Evolutionary conservation across 2,888 invertebrate species (phyloP).

Genomic region (Nemotelus nigrinus): DNA sequence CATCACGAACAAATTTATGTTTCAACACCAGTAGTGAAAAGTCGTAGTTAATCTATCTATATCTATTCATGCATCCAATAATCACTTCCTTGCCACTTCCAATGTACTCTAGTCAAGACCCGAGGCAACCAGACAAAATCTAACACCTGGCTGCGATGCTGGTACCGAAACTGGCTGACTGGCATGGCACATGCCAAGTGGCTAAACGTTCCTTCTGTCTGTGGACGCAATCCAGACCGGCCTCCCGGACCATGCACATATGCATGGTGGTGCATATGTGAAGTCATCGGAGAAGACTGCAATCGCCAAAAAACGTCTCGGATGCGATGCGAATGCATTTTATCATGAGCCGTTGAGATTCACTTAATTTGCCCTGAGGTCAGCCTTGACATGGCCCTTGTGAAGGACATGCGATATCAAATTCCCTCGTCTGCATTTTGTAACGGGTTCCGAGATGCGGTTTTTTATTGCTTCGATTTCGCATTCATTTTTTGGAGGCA

Average conservation of each 20-base stretch:
- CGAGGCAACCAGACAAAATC: background rate
- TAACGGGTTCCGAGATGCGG: background rate
- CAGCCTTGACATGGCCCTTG: constrained; percentile 43
- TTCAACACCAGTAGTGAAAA: no score
- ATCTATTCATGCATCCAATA: background rate
- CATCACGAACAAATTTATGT: no score
- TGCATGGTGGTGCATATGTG: background rate
- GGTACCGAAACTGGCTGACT: no score
- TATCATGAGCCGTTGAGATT: constrained; percentile 43
- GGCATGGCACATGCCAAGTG: no score
- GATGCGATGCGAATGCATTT: constrained; percentile 32
- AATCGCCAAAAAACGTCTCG: constrained; percentile 24
- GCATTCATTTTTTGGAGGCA: background rate
- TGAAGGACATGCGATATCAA: constrained; percentile 7
- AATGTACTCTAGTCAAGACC: background rate
- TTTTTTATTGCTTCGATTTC: constrained; percentile 1
- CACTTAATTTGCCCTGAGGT: constrained; percentile 43
- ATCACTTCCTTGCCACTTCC: constrained; percentile 15
- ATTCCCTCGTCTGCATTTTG: constrained; percentile 40
- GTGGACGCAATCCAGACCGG: no score
- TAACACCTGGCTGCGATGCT: constrained; percentile 3
- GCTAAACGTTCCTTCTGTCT: no score
- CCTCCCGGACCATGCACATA: no score
- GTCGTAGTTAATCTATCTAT: no score
- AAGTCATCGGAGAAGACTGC: background rate